Conservation (phyloP, 2,888 invertebrate genomes). For the Volucella bombylans region DNA sequence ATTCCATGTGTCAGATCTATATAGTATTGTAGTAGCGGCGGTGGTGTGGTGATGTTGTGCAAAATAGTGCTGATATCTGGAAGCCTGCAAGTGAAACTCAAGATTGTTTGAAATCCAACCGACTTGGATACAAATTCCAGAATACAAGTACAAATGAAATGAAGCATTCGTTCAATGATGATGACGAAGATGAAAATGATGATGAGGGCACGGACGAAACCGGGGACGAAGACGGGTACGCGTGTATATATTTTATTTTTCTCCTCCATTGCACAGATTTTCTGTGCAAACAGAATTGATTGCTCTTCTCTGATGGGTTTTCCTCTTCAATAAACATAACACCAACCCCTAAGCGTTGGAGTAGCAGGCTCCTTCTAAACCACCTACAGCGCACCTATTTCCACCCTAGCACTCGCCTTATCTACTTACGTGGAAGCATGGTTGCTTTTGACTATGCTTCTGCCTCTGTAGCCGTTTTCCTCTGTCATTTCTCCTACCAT, state of each 20-base stretch:
- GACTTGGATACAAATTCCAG: neutral
- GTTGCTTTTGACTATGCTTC: neutral
- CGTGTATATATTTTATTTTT: constrained; percentile 60
- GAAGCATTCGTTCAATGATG: too few relatives aligned
- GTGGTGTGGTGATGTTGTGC: neutral
- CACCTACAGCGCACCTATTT: neutral
- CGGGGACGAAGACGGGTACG: neutral
- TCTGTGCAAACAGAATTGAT: constrained; percentile 72
- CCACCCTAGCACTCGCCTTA: constrained; percentile 29
- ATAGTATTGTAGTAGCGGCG: neutral
- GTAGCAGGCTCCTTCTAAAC: constrained; percentile 6
- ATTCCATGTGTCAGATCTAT: constrained; percentile 11
- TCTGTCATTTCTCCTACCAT: constrained; percentile 4
- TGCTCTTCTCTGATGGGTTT: constrained; percentile 73
- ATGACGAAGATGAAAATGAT: too few relatives aligned
- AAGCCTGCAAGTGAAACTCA: constrained; percentile 39
- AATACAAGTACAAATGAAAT: neutral
- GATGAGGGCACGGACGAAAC: too few relatives aligned
- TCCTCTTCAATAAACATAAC: constrained; percentile 71
- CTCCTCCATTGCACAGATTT: constrained; percentile 70
- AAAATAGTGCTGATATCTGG: constrained; percentile 31
- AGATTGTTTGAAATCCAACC: constrained; percentile 34
- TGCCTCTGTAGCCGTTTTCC: constrained; percentile 14
- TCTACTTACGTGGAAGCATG: constrained; percentile 15
- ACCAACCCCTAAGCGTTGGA: constrained; percentile 53